These are phyloP conservation scores for Hydrolagus affinis DNA, from an alignment of 2,113 vertebrate species.

Conservation along the genomic window DNA sequence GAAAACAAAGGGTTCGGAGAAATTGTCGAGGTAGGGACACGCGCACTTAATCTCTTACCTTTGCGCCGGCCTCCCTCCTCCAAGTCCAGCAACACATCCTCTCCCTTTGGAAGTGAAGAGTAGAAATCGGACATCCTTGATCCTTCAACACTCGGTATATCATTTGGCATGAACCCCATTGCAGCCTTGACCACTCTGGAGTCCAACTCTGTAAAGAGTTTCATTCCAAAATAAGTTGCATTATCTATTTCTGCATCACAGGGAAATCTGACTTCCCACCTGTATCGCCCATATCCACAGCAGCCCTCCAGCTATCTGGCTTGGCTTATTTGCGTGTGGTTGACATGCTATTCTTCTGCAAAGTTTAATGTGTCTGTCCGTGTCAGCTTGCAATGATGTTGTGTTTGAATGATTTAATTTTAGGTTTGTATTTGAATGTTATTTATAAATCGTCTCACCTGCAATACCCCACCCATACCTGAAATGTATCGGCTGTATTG, in stretches of 20 bases:
- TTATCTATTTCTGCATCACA: neutral
- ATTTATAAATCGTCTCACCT: too few species aligned
- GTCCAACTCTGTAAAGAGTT: constrained; percentile 5
- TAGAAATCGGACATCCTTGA: constrained; percentile 10
- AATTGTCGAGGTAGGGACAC: neutral
- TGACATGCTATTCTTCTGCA: too few species aligned
- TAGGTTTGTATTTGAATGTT: too few species aligned
- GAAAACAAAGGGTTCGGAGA: neutral
- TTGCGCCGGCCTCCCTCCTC: neutral
- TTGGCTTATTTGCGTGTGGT: too few species aligned
- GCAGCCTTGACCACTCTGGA: neutral
- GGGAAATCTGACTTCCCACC: neutral
- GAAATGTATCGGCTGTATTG: too few species aligned
- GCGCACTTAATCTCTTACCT: constrained; percentile 6
- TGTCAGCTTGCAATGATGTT: too few species aligned
- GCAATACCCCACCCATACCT: too few species aligned
- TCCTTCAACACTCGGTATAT: constrained; percentile 18
- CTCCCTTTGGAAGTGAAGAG: neutral
- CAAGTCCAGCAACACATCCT: neutral
- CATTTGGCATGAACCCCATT: neutral
- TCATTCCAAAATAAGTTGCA: neutral
- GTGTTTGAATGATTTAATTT: too few species aligned
- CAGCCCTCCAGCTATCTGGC: too few species aligned
- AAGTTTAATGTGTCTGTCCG: too few species aligned
- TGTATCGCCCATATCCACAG: neutral